phyloP scores from a whole-genome alignment of 2,113 vertebrate species.

The Calyptommatus sinebrachiatus region DNA sequence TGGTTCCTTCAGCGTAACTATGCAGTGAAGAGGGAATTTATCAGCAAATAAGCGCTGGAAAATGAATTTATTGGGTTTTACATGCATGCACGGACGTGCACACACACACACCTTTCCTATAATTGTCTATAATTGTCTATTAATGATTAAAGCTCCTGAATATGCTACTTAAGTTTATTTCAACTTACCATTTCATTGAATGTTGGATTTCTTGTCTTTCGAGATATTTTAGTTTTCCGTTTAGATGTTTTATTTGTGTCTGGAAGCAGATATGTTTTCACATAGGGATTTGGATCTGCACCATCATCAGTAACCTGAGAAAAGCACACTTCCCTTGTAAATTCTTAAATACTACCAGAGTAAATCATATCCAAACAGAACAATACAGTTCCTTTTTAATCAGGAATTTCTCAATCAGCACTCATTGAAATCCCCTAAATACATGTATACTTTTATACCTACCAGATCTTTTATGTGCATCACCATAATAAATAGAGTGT shows the following conservation, averaged over 20 bases:
- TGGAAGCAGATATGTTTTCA: slow-evolving; percentile 96
- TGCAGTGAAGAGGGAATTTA: neutral
- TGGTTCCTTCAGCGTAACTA: no score
- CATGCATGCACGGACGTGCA: no score
- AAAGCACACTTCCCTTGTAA: slow-evolving; percentile 28
- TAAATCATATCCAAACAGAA: neutral
- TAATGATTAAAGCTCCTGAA: neutral
- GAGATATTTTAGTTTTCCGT: slow-evolving; percentile 94
- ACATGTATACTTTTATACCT: slow-evolving; percentile 47
- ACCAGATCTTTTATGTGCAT: slow-evolving; percentile 98
- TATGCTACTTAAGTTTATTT: neutral
- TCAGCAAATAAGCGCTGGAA: no score
- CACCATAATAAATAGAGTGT: slow-evolving; percentile 97
- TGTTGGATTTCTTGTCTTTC: slow-evolving; percentile 96
- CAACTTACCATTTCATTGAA: slow-evolving; percentile 96
- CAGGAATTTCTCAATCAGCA: neutral
- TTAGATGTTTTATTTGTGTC: slow-evolving; percentile 94
- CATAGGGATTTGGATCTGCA: slow-evolving; percentile 94
- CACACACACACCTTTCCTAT: no score
- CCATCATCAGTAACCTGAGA: slow-evolving; percentile 91
- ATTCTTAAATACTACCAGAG: neutral
- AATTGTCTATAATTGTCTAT: neutral
- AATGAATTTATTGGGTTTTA: neutral
- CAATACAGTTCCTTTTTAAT: neutral
- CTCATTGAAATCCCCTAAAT: neutral